Conservation (phyloP, 2,113 vertebrate species). For the Rhea pennata region DNA sequence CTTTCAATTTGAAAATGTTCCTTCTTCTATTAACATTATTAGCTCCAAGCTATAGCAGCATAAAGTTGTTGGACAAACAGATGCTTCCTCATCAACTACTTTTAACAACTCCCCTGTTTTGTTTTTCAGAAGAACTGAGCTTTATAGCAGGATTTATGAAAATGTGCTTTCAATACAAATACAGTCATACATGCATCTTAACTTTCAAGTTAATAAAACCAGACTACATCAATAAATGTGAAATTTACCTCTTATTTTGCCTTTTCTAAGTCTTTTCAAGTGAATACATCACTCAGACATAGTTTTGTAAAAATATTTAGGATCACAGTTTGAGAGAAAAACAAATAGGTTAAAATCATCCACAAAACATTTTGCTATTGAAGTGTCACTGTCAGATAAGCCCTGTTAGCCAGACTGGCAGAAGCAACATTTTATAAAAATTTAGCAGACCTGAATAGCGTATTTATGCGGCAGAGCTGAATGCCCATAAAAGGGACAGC, state of each 20-base stretch:
- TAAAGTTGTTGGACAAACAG: slow-evolving; percentile 67
- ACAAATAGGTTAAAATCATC: slow-evolving; percentile 50
- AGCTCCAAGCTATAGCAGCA: slow-evolving; percentile 58
- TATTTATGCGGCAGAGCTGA: slow-evolving; percentile 14
- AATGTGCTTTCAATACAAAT: slow-evolving; percentile 20
- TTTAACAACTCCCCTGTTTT: slow-evolving; percentile 62
- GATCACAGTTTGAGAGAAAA: slow-evolving; percentile 41
- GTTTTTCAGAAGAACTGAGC: background rate
- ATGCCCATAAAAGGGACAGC: slow-evolving; percentile 10
- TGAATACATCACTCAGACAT: background rate
- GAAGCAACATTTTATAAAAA: slow-evolving; percentile 35
- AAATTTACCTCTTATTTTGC: slow-evolving; percentile 32
- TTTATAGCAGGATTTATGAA: slow-evolving; percentile 41
- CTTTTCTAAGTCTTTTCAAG: background rate
- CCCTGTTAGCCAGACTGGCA: slow-evolving; percentile 45
- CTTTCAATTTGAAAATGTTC: slow-evolving; percentile 74
- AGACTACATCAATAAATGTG: background rate
- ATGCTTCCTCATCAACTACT: slow-evolving; percentile 63
- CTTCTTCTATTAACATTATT: slow-evolving; percentile 72
- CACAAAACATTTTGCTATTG: slow-evolving; percentile 39
- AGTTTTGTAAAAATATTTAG: slow-evolving; percentile 5
- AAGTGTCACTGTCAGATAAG: slow-evolving; percentile 19
- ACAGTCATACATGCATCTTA: background rate
- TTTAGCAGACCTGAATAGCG: slow-evolving; percentile 8
- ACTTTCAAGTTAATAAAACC: slow-evolving; percentile 34